Percentiles rank a stretch among this genome's conserved stretches.
These are phyloP conservation scores for Euschistus heros DNA, from an alignment of 1,140 invertebrate species.

Conservation along the genomic window DNA sequence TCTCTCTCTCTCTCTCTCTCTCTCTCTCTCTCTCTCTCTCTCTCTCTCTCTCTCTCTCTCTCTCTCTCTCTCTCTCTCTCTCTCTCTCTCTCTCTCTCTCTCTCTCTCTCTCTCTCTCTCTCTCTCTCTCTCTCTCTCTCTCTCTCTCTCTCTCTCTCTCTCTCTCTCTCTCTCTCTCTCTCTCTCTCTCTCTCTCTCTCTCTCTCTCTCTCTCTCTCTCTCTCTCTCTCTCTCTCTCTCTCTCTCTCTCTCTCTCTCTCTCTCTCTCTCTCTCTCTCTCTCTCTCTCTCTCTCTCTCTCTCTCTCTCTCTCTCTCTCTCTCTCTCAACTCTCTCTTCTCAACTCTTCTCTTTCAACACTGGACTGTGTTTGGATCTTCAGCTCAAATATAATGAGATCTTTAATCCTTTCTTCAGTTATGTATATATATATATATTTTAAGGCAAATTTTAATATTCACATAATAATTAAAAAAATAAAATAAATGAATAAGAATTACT, in stretches of 20 bases:
- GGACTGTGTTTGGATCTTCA: too few species aligned
- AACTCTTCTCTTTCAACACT: too few species aligned
- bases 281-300: neutral
- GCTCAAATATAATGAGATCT: too few species aligned
- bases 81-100: neutral
- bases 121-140: neutral
- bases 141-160: slow-evolving; percentile 1
- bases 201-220: slow-evolving; percentile 17
- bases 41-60: slow-evolving; percentile 10
- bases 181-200: slow-evolving; percentile 20
- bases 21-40: slow-evolving; percentile 9
- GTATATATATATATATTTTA: too few species aligned
- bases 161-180: slow-evolving; percentile 14
- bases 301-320: neutral
- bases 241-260: neutral
- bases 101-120: neutral
- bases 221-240: slow-evolving; percentile 1
- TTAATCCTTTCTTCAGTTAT: too few species aligned
- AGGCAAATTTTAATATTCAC: too few species aligned
- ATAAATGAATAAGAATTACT: too few species aligned
- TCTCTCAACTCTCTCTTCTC: too few species aligned
- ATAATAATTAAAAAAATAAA: too few species aligned
- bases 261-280: neutral
- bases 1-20: neutral
- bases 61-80: slow-evolving; percentile 10